These are phyloP conservation scores for Listrodromus nycthemerus DNA, from an alignment of 2,888 invertebrate genomes.

Conservation along the genomic window DNA sequence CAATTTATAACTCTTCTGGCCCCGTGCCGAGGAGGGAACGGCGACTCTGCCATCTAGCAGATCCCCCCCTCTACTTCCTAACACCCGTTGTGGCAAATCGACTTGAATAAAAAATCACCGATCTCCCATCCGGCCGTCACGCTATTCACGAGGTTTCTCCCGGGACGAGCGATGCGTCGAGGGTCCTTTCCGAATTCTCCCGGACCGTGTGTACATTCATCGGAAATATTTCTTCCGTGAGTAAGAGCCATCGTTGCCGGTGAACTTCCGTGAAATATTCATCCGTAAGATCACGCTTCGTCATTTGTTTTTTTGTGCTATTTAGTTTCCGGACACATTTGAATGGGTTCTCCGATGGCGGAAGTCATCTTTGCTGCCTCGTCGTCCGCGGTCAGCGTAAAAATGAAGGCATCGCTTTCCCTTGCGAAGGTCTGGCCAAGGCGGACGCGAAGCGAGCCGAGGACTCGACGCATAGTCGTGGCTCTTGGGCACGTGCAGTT, in stretches of 20 bases:
- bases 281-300: background rate
- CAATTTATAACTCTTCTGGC: constrained; percentile 66
- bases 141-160: constrained; percentile 21
- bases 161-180: constrained; percentile 1
- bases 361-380: constrained; percentile 18
- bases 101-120: constrained; percentile 69
- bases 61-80: background rate
- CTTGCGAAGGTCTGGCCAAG: background rate
- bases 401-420: background rate
- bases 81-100: constrained; percentile 66
- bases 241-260: background rate
- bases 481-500: background rate
- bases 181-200: constrained; percentile 35
- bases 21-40: constrained; percentile 15
- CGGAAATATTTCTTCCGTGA: constrained; percentile 27
- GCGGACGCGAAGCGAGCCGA: background rate
- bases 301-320: background rate
- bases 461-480: constrained; percentile 3
- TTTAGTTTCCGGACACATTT: background rate
- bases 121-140: constrained; percentile 54
- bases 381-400: background rate
- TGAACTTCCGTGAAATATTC: background rate
- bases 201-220: background rate
- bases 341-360: background rate
- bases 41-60: constrained; percentile 37